Percentiles rank a stretch among this genome's conserved stretches.
These are phyloP conservation scores for Lasioglossum baleicum DNA, from an alignment of 1,140 invertebrate genomes.

Conservation along the genomic window DNA sequence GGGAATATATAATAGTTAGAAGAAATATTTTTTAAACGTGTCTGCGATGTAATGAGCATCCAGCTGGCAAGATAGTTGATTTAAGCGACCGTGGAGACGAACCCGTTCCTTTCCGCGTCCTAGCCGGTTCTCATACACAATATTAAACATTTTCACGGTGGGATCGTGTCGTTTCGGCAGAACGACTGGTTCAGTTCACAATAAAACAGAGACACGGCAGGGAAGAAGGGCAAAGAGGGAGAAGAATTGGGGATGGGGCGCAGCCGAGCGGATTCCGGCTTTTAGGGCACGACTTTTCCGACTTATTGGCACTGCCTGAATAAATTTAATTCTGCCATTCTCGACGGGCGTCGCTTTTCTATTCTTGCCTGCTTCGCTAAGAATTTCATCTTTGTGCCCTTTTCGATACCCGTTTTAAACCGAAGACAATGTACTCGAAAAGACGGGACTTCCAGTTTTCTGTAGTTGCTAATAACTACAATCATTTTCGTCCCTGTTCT, in stretches of 20 bases:
- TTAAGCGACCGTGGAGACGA: no score
- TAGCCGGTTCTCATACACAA: background rate
- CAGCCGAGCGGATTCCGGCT: conserved; percentile 68
- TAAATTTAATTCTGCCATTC: conserved; percentile 75
- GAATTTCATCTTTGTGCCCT: conserved; percentile 71
- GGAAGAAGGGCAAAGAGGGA: background rate
- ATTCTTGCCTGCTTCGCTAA: conserved; percentile 64
- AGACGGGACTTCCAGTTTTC: conserved; percentile 29
- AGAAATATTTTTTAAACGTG: no score
- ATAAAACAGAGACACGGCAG: conserved; percentile 44
- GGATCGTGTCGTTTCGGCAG: conserved; percentile 13
- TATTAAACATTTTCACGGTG: conserved; percentile 19
- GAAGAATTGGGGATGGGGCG: conserved; percentile 29
- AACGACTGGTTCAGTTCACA: conserved; percentile 23
- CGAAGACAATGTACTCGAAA: conserved; percentile 34
- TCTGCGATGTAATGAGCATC: no score
- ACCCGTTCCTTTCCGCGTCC: background rate
- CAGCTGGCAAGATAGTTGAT: background rate
- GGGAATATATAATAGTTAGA: no score
- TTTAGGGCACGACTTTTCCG: conserved; percentile 71
- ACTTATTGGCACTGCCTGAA: conserved; percentile 75
- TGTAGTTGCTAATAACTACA: conserved; percentile 17
- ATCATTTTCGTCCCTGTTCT: background rate
- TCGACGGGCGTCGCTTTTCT: conserved; percentile 56
- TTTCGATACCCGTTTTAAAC: conserved; percentile 39